Evolutionary conservation across 2,797 vertebrate species (phyloP).

Genomic region (Phrynocephalus guinanensis): DNA sequence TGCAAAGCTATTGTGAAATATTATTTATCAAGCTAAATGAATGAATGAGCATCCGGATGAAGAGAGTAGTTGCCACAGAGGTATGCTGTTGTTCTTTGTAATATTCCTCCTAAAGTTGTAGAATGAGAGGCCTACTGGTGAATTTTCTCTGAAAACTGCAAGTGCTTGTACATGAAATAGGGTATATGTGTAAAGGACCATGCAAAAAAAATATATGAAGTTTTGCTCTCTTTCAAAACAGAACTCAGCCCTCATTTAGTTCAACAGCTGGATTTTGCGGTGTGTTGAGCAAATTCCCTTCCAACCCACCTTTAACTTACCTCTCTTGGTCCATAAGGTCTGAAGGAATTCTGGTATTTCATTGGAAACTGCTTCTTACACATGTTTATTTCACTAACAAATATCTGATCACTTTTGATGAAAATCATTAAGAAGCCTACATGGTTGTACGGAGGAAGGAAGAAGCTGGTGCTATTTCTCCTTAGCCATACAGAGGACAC

Average conservation of each 20-base stretch:
- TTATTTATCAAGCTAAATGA: background rate
- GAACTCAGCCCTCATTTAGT: background rate
- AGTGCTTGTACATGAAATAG: background rate
- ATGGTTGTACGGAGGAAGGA: background rate
- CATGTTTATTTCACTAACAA: background rate
- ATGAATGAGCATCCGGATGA: background rate
- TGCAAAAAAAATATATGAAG: background rate
- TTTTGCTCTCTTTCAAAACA: background rate
- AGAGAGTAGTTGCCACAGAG: background rate
- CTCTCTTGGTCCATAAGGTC: background rate
- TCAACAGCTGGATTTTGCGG: background rate
- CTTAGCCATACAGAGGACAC: background rate
- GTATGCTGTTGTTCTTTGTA: background rate
- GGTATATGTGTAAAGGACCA: background rate
- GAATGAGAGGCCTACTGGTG: background rate
- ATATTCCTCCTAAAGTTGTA: background rate
- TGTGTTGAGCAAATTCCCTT: background rate
- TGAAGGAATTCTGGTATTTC: background rate
- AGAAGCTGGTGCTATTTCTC: background rate
- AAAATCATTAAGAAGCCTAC: background rate
- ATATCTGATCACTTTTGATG: too few relatives aligned
- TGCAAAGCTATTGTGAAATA: background rate
- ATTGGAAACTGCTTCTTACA: background rate
- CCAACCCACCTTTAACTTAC: background rate
- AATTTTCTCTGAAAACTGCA: background rate